Evolutionary conservation across 2,113 vertebrate genomes (phyloP).

Genomic region (Cinclus cinclus): DNA sequence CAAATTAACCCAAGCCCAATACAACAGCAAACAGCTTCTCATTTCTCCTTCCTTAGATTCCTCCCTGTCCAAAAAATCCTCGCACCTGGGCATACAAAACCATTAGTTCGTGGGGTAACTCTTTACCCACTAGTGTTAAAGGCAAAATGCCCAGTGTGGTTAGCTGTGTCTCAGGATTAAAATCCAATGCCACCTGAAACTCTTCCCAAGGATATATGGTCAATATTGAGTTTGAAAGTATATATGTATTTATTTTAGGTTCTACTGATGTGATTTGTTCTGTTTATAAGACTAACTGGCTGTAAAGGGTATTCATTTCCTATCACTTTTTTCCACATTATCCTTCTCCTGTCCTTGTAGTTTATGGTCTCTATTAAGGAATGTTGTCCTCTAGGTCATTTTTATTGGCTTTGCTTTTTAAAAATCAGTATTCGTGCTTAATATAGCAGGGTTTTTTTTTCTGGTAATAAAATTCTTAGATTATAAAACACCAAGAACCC

Average conservation of each 20-base stretch:
- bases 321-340: not conserved
- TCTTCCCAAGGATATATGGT: not conserved
- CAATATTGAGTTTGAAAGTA: not conserved
- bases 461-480: conserved; percentile 5
- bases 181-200: not conserved
- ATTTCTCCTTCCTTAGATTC: not conserved
- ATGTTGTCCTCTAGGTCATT: conserved; percentile 35
- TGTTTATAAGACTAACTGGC: conserved; percentile 1
- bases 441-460: not conserved
- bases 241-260: not conserved
- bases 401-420: conserved; percentile 46
- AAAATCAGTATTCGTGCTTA: conserved; percentile 32
- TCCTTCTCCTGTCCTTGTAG: not conserved
- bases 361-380: conserved; percentile 30
- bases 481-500: not conserved
- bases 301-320: conserved; percentile 7
- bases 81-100: not conserved
- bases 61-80: not conserved
- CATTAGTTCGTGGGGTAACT: not conserved
- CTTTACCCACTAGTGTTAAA: not conserved
- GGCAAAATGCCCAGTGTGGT: not conserved
- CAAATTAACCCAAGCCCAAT: not conserved
- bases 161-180: not conserved
- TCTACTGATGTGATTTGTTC: not conserved
- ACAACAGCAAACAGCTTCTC: not conserved